These are phyloP conservation scores for Harpagus bidentatus DNA, from an alignment of 2,113 vertebrate species.

Conservation along the genomic window DNA sequence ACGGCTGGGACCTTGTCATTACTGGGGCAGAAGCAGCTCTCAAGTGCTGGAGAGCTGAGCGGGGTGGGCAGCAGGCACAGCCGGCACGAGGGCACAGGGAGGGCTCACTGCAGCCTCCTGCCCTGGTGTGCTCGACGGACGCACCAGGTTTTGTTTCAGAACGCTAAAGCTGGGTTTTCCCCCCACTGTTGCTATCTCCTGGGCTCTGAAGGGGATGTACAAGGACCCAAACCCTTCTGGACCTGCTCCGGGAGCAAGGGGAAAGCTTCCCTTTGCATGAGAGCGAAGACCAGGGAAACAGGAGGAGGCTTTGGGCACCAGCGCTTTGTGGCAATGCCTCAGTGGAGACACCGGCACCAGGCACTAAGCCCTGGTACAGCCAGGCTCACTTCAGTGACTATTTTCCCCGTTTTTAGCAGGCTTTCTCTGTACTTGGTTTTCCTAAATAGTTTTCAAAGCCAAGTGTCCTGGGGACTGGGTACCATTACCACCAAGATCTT, in stretches of 20 bases:
- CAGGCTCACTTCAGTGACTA: not conserved
- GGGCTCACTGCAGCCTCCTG: not conserved
- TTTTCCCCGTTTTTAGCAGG: not conserved
- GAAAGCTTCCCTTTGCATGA: not conserved
- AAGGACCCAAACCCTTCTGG: not conserved
- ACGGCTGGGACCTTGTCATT: not conserved
- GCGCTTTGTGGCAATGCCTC: not conserved
- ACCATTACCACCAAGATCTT: rapidly evolving
- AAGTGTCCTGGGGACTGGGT: no score
- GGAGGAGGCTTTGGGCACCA: not conserved
- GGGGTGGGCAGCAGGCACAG: no score
- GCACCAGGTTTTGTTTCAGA: not conserved
- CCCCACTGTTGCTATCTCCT: not conserved
- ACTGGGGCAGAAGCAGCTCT: not conserved
- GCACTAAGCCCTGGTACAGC: not conserved
- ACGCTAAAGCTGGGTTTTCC: not conserved
- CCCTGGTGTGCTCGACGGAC: not conserved
- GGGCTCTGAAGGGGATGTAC: not conserved
- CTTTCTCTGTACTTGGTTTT: not conserved
- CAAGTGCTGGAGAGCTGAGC: not conserved
- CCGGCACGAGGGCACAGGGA: not conserved
- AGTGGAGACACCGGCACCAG: not conserved
- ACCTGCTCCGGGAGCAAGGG: not conserved
- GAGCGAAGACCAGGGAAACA: not conserved
- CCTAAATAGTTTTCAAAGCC: not conserved